Evolutionary conservation across 2,113 vertebrate genomes (phyloP).

Genomic region (Corvus hawaiiensis): DNA sequence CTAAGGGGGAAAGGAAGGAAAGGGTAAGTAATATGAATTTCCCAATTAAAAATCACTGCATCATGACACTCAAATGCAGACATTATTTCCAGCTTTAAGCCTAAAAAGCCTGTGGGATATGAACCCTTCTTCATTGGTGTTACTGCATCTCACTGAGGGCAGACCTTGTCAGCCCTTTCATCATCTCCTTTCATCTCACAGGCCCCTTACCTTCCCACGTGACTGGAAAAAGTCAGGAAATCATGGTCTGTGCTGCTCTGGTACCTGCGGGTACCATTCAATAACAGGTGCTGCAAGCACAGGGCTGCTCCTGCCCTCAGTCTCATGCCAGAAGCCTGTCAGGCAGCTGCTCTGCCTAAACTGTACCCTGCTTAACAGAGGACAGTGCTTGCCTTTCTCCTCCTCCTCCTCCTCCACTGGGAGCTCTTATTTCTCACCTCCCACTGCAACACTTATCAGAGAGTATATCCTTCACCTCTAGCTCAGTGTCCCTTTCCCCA

Average conservation of each 20-base stretch:
- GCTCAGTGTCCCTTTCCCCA: neutral
- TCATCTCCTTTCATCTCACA: neutral
- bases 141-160: neutral
- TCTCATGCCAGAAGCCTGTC: neutral
- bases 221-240: conserved; percentile 4
- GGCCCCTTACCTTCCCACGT: neutral
- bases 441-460: neutral
- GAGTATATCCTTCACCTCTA: conserved; percentile 31
- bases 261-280: conserved; percentile 41
- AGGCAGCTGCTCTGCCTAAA: conserved; percentile 15
- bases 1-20: neutral
- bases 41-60: neutral
- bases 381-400: neutral
- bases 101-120: neutral
- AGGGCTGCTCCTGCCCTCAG: neutral
- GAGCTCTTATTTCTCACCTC: conserved; percentile 43
- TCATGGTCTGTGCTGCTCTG: neutral
- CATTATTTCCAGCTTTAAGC: neutral
- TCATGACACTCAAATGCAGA: neutral
- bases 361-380: neutral
- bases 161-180: neutral
- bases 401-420: neutral
- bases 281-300: conserved; percentile 7
- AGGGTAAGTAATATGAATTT: neutral
- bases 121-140: neutral